A percentile compares a stretch with the other conserved stretches of the same genome.
Conservation (phyloP, 2,113 vertebrate species). For the Zosterops japonicus region DNA sequence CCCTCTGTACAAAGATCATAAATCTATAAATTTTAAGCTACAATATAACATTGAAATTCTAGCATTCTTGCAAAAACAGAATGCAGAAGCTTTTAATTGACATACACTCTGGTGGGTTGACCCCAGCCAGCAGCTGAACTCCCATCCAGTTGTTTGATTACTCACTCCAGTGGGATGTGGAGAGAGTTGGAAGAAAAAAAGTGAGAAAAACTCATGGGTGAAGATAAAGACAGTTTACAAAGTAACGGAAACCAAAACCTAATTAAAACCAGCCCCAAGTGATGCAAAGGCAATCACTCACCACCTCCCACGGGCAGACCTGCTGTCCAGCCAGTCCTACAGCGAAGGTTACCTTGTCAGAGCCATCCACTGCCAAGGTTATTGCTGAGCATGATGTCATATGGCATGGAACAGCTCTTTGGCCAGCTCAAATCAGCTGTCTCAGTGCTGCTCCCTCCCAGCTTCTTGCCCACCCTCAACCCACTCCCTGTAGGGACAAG, state of each 20-base stretch:
- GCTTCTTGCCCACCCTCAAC: background rate
- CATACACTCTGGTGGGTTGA: background rate
- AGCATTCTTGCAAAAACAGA: background rate
- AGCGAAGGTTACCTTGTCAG: background rate
- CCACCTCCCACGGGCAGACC: background rate
- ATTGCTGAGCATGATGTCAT: background rate
- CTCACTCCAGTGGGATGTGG: background rate
- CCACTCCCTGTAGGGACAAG: background rate
- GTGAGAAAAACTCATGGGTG: background rate
- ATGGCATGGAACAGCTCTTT: background rate
- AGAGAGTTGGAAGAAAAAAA: background rate
- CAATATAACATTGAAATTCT: background rate
- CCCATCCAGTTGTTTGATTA: background rate
- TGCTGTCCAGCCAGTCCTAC: fast-evolving
- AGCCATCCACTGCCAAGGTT: background rate
- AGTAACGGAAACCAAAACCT: background rate
- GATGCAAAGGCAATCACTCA: background rate
- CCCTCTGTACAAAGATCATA: background rate
- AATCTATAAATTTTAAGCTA: background rate
- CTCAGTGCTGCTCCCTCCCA: background rate
- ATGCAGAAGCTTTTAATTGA: background rate
- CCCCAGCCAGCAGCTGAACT: background rate
- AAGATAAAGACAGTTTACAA: background rate
- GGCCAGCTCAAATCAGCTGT: background rate
- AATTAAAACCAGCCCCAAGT: background rate